phyloP scores from a whole-genome alignment of 2,888 invertebrate genomes.

The Aphidius colemani region DNA sequence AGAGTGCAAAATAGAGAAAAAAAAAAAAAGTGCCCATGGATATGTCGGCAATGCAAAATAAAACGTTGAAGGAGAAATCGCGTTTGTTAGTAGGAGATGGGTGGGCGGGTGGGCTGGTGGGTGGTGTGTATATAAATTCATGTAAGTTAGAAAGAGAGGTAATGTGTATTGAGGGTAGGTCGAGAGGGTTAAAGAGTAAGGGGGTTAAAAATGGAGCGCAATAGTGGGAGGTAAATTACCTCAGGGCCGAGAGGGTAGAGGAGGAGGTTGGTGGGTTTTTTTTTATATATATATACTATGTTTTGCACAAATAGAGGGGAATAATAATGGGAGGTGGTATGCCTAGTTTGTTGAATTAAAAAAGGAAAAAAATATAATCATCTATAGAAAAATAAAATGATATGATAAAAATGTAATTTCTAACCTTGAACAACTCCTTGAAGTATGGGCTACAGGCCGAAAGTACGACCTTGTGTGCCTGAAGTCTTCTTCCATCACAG shows the following conservation, averaged over 20 bases:
- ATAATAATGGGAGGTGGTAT: constrained; percentile 10
- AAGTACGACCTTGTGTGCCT: constrained; percentile 84
- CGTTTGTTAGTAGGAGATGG: no score
- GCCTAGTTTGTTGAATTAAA: no score
- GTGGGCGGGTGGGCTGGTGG: no score
- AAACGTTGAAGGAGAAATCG: no score
- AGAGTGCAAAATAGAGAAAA: constrained; percentile 7
- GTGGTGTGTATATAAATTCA: no score
- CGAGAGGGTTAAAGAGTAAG: no score
- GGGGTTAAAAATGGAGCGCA: no score
- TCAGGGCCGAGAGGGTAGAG: neutral
- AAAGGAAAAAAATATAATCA: constrained; percentile 16
- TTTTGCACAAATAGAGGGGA: constrained; percentile 18
- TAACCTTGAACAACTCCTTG: constrained; percentile 84
- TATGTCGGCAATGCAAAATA: no score
- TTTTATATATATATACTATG: no score
- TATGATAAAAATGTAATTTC: constrained; percentile 45
- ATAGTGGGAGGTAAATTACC: no score
- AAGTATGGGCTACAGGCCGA: constrained; percentile 88
- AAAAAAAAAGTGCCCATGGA: neutral
- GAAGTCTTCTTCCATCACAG: constrained; percentile 81
- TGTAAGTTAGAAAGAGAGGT: no score
- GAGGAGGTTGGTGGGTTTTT: constrained; percentile 17
- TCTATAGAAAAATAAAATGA: constrained; percentile 14
- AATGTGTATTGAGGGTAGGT: no score